Percentiles rank a stretch among this genome's conserved stretches.
Evolutionary conservation across 1,140 invertebrate genomes (phyloP).

Genomic region (Drosophila miranda): DNA sequence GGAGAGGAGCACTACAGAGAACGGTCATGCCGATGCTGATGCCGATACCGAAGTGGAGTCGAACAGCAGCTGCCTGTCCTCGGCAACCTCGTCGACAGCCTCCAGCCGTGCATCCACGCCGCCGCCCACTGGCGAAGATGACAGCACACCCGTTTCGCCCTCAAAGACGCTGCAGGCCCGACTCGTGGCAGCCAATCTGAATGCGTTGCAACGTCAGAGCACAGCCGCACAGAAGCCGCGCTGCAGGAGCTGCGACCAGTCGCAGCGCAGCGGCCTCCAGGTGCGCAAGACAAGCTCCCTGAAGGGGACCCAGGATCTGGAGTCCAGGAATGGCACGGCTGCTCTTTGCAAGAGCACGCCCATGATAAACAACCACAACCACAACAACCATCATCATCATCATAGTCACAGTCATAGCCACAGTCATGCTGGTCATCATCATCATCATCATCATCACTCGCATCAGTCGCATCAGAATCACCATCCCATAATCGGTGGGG

Average conservation of each 20-base stretch:
- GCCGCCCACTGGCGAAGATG: conserved; percentile 76
- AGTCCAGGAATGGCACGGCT: conserved; percentile 20
- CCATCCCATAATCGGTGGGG: conserved; percentile 33
- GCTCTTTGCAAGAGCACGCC: conserved; percentile 72
- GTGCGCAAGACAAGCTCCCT: conserved; percentile 74
- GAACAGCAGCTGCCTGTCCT: conserved; percentile 43
- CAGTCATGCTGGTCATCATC: conserved; percentile 39
- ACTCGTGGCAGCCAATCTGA: conserved; percentile 67
- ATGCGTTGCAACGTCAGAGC: conserved; percentile 48
- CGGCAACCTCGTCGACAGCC: conserved; percentile 53
- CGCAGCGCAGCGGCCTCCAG: conserved; percentile 48
- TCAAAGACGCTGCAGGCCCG: conserved; percentile 65
- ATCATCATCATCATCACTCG: conserved; percentile 31
- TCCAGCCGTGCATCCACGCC: conserved; percentile 76
- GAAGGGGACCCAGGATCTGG: conserved; percentile 63
- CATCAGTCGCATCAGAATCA: conserved; percentile 49
- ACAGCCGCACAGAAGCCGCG: conserved; percentile 27
- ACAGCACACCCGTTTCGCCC: conserved; percentile 73
- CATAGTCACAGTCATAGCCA: conserved; percentile 37
- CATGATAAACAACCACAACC: conserved; percentile 56
- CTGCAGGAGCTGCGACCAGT: conserved; percentile 63
- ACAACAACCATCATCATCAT: conserved; percentile 29
- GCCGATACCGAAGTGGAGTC: conserved; percentile 42
- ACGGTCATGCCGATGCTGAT: conserved; percentile 30
- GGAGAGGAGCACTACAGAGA: conserved; percentile 21